phyloP scores from a whole-genome alignment of 1,140 invertebrate species.

The Antheraea pernyi region DNA sequence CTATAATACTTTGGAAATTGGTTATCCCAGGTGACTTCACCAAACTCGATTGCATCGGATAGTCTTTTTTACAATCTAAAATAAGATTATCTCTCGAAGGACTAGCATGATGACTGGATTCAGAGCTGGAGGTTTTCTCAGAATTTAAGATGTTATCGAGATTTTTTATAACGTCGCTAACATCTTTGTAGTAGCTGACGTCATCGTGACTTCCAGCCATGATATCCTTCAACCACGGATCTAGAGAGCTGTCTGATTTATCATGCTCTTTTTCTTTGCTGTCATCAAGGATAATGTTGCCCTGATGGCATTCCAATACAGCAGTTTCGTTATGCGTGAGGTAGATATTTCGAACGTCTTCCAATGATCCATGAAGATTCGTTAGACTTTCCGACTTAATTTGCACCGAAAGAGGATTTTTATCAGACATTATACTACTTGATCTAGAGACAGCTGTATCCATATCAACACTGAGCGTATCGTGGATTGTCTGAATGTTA shows the following conservation, averaged over 20 bases:
- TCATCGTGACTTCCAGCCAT: conserved; percentile 77
- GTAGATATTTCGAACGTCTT: conserved; percentile 77
- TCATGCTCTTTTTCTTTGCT: conserved; percentile 55
- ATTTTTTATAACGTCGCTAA: conserved; percentile 83
- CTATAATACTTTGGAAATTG: conserved; percentile 70
- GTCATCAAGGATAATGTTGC: conserved; percentile 56
- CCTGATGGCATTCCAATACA: conserved; percentile 61
- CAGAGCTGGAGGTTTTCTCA: conserved; percentile 81
- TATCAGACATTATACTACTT: conserved; percentile 71
- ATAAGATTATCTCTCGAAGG: conserved; percentile 71
- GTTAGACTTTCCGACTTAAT: conserved; percentile 78
- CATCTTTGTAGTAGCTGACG: conserved; percentile 80
- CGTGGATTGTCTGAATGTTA: conserved; percentile 45
- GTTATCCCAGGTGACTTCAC: conserved; percentile 71
- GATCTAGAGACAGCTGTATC: conserved; percentile 67
- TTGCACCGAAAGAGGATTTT: conserved; percentile 64
- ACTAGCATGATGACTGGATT: conserved; percentile 80
- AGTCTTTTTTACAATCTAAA: conserved; percentile 70
- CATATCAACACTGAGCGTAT: conserved; percentile 58
- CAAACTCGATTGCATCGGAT: conserved; percentile 64
- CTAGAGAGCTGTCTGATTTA: conserved; percentile 66
- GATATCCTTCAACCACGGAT: conserved; percentile 81
- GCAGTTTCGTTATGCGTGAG: conserved; percentile 64
- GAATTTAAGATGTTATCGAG: conserved; percentile 82
- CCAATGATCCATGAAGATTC: conserved; percentile 81